These are phyloP conservation scores for Eutolmus rufibarbis DNA, from an alignment of 2,888 invertebrate genomes.

Conservation along the genomic window DNA sequence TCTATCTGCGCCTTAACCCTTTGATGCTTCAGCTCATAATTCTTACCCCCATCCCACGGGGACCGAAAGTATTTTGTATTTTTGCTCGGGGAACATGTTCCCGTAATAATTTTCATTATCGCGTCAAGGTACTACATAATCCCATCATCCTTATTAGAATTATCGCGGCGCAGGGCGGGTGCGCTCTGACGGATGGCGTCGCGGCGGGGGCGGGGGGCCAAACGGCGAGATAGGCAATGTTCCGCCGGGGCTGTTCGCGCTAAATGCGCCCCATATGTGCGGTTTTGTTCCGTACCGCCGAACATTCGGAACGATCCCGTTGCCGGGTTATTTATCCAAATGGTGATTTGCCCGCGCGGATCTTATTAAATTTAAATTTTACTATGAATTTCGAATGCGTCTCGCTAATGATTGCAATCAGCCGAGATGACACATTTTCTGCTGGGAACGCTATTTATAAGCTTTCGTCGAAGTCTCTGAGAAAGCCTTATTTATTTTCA, in stretches of 20 bases:
- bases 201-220: neutral
- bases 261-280: constrained; percentile 32
- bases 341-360: constrained; percentile 14
- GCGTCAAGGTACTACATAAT: constrained; percentile 47
- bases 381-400: constrained; percentile 39
- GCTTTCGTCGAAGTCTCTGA: neutral
- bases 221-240: neutral
- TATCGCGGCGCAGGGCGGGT: neutral
- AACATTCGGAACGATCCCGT: neutral
- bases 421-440: neutral
- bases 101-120: constrained; percentile 49
- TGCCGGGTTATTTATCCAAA: constrained; percentile 7
- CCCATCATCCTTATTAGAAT: constrained; percentile 46
- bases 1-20: constrained; percentile 24
- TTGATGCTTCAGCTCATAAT: constrained; percentile 38
- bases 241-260: neutral
- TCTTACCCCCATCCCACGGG: constrained; percentile 40
- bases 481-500: neutral
- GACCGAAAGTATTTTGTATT: constrained; percentile 44
- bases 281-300: neutral
- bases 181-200: neutral
- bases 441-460: neutral
- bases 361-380: constrained; percentile 38
- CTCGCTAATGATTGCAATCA: neutral
- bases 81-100: constrained; percentile 46